A percentile compares a stretch with the other conserved stretches of the same genome.
phyloP scores from a whole-genome alignment of 2,888 invertebrate genomes.

The Scaptomyza parva region DNA sequence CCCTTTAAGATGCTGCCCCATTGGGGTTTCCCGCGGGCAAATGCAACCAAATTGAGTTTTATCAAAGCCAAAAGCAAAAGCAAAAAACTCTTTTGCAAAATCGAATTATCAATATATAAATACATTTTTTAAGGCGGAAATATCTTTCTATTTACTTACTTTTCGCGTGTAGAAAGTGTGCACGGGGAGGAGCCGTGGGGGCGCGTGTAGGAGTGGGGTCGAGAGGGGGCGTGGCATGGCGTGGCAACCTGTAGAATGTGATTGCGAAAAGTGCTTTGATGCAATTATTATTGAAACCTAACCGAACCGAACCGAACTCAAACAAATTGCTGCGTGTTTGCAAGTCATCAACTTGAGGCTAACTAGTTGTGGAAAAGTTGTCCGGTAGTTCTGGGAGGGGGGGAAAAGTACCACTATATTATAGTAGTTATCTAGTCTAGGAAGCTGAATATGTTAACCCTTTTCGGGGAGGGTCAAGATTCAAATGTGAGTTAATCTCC shows the following conservation, averaged over 20 bases:
- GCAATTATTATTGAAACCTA: constrained; percentile 3
- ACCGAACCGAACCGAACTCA: too few relatives aligned
- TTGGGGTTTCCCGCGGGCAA: constrained; percentile 29
- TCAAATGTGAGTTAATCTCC: neutral
- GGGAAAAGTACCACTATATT: too few relatives aligned
- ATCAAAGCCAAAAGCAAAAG: constrained; percentile 25
- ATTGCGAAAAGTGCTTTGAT: constrained; percentile 6
- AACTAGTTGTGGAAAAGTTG: too few relatives aligned
- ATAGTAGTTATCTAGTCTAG: too few relatives aligned
- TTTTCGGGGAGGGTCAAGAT: neutral
- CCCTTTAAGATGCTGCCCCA: constrained; percentile 1
- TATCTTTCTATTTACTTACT: neutral
- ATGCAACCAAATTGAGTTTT: constrained; percentile 54
- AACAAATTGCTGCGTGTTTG: neutral
- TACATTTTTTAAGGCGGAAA: neutral
- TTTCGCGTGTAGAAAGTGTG: constrained; percentile 1
- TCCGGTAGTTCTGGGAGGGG: too few relatives aligned
- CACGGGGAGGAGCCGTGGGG: too few relatives aligned
- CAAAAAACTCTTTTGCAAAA: constrained; percentile 44
- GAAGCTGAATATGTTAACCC: constrained; percentile 1
- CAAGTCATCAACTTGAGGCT: constrained; percentile 4
- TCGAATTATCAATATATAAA: constrained; percentile 50
- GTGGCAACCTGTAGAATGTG: neutral
- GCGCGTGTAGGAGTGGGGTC: neutral
- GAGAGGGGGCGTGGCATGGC: too few relatives aligned